Conservation (phyloP, 2,113 vertebrate species). For the Podocnemis expansa region DNA sequence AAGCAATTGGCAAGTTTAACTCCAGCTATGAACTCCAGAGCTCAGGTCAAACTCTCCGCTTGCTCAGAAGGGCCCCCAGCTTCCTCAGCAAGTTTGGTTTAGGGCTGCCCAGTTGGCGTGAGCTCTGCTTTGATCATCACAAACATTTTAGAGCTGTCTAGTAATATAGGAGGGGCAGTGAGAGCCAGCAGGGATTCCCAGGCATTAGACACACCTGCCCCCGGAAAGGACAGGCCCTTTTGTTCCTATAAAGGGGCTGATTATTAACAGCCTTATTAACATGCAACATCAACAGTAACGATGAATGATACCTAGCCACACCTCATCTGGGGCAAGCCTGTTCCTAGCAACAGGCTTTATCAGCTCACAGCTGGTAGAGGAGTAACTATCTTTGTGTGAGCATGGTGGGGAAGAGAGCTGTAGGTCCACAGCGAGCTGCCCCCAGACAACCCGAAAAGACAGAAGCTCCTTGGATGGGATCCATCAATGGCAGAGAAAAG, state of each 20-base stretch:
- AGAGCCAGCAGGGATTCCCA: not conserved
- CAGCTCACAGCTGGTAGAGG: not conserved
- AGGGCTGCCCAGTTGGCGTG: not conserved
- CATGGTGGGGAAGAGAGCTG: not conserved
- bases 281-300: not conserved
- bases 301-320: not conserved
- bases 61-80: not conserved
- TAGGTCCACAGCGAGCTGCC: not conserved
- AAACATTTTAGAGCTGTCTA: not conserved
- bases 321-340: not conserved
- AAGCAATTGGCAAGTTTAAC: not conserved
- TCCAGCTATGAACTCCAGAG: not conserved
- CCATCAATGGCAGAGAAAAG: not conserved
- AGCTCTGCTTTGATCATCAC: not conserved
- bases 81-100: not conserved
- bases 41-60: not conserved
- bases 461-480: not conserved
- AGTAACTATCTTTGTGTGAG: not conserved
- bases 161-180: not conserved
- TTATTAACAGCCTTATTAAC: not conserved
- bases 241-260: not conserved
- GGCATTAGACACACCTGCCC: accelerated
- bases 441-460: not conserved
- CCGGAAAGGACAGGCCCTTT: not conserved
- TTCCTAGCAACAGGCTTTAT: not conserved